Percentiles rank a stretch among this genome's conserved stretches.
Conservation (phyloP, 2,113 vertebrate species). For the Notothenia coriiceps region DNA sequence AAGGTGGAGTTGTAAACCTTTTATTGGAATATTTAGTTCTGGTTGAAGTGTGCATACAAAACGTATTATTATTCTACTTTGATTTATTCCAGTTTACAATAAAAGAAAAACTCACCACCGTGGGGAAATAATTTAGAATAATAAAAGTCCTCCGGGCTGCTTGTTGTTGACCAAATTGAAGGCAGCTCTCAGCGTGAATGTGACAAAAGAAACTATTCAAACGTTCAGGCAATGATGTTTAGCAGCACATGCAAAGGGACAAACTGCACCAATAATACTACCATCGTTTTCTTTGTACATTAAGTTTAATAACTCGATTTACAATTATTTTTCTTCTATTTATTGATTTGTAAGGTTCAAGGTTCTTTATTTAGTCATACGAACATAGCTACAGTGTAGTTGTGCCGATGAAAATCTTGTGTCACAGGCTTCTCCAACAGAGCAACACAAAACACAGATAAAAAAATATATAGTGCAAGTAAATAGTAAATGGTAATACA, state of each 20-base stretch:
- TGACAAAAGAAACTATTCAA: constrained; percentile 22
- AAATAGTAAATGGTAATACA: too few species aligned
- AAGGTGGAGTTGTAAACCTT: constrained; percentile 51
- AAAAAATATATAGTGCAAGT: too few species aligned
- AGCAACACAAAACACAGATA: too few species aligned
- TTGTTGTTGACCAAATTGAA: constrained; percentile 24
- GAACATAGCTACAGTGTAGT: constrained; percentile 20
- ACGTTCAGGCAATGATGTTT: constrained; percentile 13
- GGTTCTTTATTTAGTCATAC: too few species aligned
- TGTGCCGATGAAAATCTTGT: neutral
- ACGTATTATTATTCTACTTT: constrained; percentile 42
- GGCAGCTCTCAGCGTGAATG: constrained; percentile 3
- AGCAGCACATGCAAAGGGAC: neutral
- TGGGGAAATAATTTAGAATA: constrained; percentile 15
- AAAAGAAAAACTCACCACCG: neutral
- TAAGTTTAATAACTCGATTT: constrained; percentile 29
- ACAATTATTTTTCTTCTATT: constrained; percentile 40
- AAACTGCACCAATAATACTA: constrained; percentile 9
- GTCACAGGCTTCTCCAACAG: too few species aligned
- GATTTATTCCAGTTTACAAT: constrained; percentile 38
- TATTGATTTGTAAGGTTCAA: constrained; percentile 4
- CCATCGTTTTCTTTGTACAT: constrained; percentile 6
- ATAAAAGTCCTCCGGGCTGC: constrained; percentile 11
- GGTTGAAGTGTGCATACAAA: constrained; percentile 46
- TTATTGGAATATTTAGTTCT: constrained; percentile 48